phyloP scores from a whole-genome alignment of 2,113 vertebrate genomes.

The Himantopus leucocephalus region DNA sequence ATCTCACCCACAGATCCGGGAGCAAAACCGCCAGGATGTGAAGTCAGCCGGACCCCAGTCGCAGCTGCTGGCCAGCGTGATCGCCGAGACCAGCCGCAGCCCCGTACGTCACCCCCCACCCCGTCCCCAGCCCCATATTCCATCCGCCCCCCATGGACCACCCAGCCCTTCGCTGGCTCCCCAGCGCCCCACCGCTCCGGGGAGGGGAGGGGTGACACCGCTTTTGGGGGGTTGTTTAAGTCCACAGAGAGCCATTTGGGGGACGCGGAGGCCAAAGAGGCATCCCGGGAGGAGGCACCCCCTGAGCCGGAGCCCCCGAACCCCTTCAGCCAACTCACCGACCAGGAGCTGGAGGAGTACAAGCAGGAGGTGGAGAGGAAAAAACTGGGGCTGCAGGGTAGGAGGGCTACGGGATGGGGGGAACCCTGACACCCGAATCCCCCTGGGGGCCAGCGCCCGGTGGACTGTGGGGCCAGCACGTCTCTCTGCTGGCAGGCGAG shows the following conservation, averaged over 20 bases:
- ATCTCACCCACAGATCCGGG: slow-evolving; percentile 80
- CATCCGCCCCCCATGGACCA: no score
- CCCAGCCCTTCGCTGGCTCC: background rate
- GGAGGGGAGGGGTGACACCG: accelerated
- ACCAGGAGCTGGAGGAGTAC: slow-evolving; percentile 96
- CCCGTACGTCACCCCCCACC: slow-evolving; percentile 74
- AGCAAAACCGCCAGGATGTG: slow-evolving; percentile 95
- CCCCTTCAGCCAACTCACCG: slow-evolving; percentile 94
- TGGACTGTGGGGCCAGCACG: accelerated
- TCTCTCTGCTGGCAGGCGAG: slow-evolving; percentile 60
- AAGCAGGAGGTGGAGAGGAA: slow-evolving; percentile 94
- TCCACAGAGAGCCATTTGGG: slow-evolving; percentile 83
- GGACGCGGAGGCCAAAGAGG: slow-evolving; percentile 55
- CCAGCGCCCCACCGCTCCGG: background rate
- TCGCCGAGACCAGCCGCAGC: slow-evolving; percentile 85
- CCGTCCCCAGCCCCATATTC: background rate
- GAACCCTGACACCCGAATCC: background rate
- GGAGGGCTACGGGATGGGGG: background rate
- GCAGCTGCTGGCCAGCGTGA: slow-evolving; percentile 90
- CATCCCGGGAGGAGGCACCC: slow-evolving; percentile 49
- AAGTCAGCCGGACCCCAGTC: slow-evolving; percentile 96
- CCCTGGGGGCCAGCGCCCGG: accelerated
- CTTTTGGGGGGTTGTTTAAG: slow-evolving; percentile 54
- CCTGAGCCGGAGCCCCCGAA: slow-evolving; percentile 86
- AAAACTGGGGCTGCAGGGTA: slow-evolving; percentile 84